phyloP scores from a whole-genome alignment of 2,888 invertebrate genomes.

The Volucella bombylans region DNA sequence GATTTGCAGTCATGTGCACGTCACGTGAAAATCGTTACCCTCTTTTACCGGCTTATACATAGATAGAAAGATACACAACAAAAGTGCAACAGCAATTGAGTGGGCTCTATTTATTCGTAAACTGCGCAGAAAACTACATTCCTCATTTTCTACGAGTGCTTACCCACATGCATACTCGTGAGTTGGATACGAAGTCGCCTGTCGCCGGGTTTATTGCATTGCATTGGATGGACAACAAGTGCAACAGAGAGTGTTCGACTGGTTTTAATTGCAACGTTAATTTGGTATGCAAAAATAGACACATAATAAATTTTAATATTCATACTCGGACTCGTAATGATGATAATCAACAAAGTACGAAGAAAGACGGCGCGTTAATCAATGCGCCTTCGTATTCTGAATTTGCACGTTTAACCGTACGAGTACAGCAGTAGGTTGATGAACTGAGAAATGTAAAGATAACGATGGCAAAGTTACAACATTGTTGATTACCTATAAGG shows the following conservation, averaged over 20 bases:
- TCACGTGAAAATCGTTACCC: not conserved
- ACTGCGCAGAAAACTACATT: not conserved
- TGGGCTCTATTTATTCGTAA: not conserved
- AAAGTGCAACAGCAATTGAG: not conserved
- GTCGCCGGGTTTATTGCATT: not conserved
- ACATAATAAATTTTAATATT: not conserved
- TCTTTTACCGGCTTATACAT: constrained; percentile 10
- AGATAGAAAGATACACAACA: not conserved
- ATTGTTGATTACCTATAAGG: no score
- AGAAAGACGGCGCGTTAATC: no score
- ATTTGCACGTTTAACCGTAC: not conserved
- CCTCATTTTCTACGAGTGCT: not conserved
- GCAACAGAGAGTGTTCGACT: constrained; percentile 1
- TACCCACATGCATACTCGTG: no score
- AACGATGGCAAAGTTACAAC: no score
- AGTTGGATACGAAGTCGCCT: not conserved
- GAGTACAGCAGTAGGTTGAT: no score
- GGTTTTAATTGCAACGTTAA: constrained; percentile 28
- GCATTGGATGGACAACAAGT: not conserved
- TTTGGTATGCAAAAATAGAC: constrained; percentile 6
- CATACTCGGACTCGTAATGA: not conserved
- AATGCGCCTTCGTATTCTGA: constrained; percentile 6
- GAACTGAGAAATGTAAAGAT: no score
- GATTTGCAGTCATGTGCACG: not conserved
- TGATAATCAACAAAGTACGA: not conserved